Conservation (phyloP, 2,888 invertebrate genomes). For the Quadroppia sp. region DNA sequence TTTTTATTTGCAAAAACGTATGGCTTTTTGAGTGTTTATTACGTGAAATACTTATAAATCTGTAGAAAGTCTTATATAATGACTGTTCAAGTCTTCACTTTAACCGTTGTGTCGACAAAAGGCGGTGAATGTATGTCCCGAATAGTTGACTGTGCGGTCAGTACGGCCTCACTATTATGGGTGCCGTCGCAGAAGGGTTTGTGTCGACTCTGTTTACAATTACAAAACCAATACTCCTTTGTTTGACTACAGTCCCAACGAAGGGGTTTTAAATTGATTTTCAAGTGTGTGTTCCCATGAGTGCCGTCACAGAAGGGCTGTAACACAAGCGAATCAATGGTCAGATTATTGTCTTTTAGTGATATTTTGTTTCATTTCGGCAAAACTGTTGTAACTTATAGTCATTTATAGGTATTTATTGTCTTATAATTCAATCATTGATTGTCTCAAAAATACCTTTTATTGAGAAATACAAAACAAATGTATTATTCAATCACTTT, state of each 20-base stretch:
- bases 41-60: background rate
- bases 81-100: constrained; percentile 6
- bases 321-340: constrained; percentile 40
- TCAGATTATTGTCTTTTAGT: background rate
- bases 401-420: constrained; percentile 26
- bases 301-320: constrained; percentile 92
- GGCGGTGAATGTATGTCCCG: constrained; percentile 40
- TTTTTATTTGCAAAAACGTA: background rate
- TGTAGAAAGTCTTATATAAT: background rate
- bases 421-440: background rate
- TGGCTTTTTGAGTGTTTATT: background rate
- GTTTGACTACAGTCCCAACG: constrained; percentile 76
- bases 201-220: constrained; percentile 90
- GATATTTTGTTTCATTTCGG: background rate
- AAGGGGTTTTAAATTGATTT: constrained; percentile 73
- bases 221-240: constrained; percentile 94
- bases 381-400: background rate
- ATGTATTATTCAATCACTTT: constrained; percentile 25
- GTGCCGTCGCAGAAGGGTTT: constrained; percentile 96
- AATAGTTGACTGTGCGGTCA: constrained; percentile 36
- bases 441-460: background rate
- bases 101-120: constrained; percentile 21
- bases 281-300: constrained; percentile 70
- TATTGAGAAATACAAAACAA: background rate
- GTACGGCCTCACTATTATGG: constrained; percentile 57